Conservation (phyloP, 1,140 invertebrate genomes). For the Dendrolimus punctatus region DNA sequence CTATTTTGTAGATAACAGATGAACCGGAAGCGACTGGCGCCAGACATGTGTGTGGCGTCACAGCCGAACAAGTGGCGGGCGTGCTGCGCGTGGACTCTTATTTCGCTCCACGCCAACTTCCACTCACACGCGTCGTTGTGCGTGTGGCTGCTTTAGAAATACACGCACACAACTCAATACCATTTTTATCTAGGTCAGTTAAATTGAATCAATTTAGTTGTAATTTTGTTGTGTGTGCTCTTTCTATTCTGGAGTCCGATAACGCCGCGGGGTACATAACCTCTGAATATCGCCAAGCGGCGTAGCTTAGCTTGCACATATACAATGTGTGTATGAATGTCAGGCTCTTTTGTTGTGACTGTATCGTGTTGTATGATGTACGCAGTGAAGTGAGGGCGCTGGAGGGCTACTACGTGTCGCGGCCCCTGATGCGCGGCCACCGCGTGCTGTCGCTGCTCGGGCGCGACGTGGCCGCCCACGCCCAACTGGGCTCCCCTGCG, state of each 20-base stretch:
- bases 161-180: conserved; percentile 31
- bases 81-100: conserved; percentile 86
- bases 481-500: conserved; percentile 15
- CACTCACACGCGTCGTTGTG: conserved; percentile 74
- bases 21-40: conserved; percentile 1
- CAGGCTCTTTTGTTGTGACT: too few relatives aligned
- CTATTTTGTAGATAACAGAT: not conserved
- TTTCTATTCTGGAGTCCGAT: too few relatives aligned
- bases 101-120: conserved; percentile 78
- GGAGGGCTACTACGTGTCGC: conserved; percentile 52
- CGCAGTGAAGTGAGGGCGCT: conserved; percentile 19
- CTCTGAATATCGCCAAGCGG: too few relatives aligned
- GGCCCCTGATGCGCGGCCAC: conserved; percentile 37
- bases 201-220: too few relatives aligned
- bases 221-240: too few relatives aligned
- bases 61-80: conserved; percentile 78
- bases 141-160: conserved; percentile 33
- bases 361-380: too few relatives aligned
- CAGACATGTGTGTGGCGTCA: conserved; percentile 30
- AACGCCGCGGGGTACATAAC: too few relatives aligned
- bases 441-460: conserved; percentile 27
- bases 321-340: too few relatives aligned
- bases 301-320: too few relatives aligned
- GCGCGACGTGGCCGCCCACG: conserved; percentile 15
- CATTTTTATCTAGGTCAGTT: conserved; percentile 20